Conservation (phyloP, 2,888 invertebrate species). For the Ganaspis brasiliensis region DNA sequence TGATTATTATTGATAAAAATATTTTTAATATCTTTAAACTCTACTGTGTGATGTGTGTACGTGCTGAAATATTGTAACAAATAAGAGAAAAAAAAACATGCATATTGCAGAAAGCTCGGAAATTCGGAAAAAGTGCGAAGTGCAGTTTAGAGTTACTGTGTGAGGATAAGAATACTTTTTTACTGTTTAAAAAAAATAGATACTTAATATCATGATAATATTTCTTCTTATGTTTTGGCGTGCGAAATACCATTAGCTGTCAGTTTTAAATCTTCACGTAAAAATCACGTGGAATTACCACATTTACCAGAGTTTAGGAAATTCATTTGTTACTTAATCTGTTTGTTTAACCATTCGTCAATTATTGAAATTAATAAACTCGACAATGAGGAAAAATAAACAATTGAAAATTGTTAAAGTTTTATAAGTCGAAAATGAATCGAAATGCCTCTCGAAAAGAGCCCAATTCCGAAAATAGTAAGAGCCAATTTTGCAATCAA, state of each 20-base stretch:
- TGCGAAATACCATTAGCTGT: constrained; percentile 32
- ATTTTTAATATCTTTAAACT: background rate
- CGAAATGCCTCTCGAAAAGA: too few species aligned
- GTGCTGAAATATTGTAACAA: constrained; percentile 4
- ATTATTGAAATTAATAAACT: too few species aligned
- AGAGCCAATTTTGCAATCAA: too few species aligned
- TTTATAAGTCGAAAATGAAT: too few species aligned
- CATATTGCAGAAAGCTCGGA: constrained; percentile 62
- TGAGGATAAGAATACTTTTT: constrained; percentile 13
- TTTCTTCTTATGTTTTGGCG: background rate
- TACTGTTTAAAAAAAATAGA: background rate
- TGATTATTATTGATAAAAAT: constrained; percentile 11
- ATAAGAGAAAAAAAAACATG: constrained; percentile 60
- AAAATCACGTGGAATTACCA: constrained; percentile 3
- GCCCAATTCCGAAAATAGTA: too few species aligned
- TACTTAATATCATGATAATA: background rate
- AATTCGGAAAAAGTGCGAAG: constrained; percentile 62
- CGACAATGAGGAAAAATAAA: too few species aligned
- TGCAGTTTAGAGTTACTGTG: constrained; percentile 49
- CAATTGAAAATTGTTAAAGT: too few species aligned
- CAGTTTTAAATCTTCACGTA: background rate
- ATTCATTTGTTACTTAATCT: background rate
- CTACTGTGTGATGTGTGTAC: background rate
- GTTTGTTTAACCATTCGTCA: too few species aligned
- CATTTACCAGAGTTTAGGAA: constrained; percentile 23